Evolutionary conservation across 2,797 vertebrate species (phyloP).

Genomic region (Cyclura pinguis): DNA sequence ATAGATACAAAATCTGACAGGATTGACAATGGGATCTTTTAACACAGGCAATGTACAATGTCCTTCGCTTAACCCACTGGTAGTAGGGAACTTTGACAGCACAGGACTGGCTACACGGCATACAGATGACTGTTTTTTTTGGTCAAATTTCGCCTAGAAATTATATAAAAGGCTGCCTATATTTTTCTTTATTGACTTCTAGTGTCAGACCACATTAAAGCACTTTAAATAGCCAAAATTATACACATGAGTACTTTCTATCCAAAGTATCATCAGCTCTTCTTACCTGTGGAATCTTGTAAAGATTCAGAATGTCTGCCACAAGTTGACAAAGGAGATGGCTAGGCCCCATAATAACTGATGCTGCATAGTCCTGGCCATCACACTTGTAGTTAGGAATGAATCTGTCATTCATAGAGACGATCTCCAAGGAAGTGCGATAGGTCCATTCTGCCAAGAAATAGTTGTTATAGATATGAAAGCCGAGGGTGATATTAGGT

Average conservation of each 20-base stretch:
- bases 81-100: too few relatives aligned
- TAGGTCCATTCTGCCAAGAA: constrained; percentile 8
- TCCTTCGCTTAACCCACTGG: too few relatives aligned
- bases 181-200: neutral
- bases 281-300: constrained; percentile 27
- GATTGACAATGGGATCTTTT: too few relatives aligned
- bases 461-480: constrained; percentile 5
- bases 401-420: constrained; percentile 2
- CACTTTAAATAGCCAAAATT: neutral
- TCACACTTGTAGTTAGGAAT: constrained; percentile 22
- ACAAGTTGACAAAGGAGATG: too few relatives aligned
- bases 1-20: too few relatives aligned
- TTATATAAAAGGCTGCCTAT: neutral
- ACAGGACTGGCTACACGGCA: too few relatives aligned
- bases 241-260: neutral
- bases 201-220: neutral
- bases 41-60: too few relatives aligned
- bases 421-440: neutral
- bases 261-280: neutral
- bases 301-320: neutral
- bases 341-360: neutral
- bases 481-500: constrained; percentile 4
- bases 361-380: neutral
- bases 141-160: neutral
- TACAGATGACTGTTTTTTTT: neutral